Evolutionary conservation across 1,140 invertebrate species (phyloP), one percentile per base, ranked within the genome.

Genomic region (Megathymus violae): DNA sequence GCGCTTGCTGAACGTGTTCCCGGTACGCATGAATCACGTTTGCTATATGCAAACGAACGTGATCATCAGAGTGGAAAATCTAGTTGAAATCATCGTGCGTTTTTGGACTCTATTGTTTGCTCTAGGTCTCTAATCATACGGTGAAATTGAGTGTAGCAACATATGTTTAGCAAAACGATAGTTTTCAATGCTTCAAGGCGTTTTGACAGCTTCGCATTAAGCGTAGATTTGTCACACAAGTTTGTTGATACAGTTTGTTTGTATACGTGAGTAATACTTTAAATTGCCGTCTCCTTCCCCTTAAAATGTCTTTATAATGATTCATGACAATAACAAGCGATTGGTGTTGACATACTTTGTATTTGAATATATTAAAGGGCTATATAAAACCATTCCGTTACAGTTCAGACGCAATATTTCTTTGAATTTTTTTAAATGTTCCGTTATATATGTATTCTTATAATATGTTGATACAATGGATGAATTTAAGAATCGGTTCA

Each of bases 91-190:
- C 64, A 64, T 34, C 59, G 44, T 16, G 17, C 25, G 17, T 34
- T 46, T 58, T 69, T 66, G 50, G 58, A 15, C 34, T 17, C 64
- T 40, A 64, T 72, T 76, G 66, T n/a, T n/a, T n/a, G n/a, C n/a
- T 71, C 67, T 73, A 63, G 60, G 25, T 60, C 19, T 10, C 34
- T 60, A 69, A 76, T 73, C 67, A 73, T 52, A 27, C 14, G 36
- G 48, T 65, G 62, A 76, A 76, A 74, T 71, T 76, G 59, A 38
- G 59, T 70, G 65, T 73, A 56, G 50, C 66, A 40, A 41, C 61
- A n/a, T n/a, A 34, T 48, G 58, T 17, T 58, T 34, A 25, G 46
- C 41, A 15, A 34, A 34, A 46, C 36, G 36, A 3, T 9, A 38
- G 2, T 10, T 16, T 44, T 44, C 6, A 16, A 0, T 16, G 15